These are phyloP conservation scores for Osmerus mordax DNA, from an alignment of 2,113 vertebrate genomes.

Conservation along the genomic window DNA sequence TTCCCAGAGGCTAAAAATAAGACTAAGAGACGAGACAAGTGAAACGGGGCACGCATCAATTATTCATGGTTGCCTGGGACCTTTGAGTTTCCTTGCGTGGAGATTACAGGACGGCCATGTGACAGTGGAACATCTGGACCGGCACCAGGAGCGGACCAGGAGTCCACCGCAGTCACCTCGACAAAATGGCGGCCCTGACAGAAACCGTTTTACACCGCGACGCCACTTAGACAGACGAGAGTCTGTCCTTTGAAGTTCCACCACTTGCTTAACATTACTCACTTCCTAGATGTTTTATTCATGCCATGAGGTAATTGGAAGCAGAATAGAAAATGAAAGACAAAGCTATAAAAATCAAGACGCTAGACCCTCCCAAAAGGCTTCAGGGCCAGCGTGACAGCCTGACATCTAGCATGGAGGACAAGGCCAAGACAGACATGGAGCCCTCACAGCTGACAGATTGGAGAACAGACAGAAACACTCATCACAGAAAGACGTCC, in stretches of 20 bases:
- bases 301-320: background rate
- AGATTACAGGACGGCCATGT: no score
- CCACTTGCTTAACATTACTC: background rate
- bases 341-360: background rate
- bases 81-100: background rate
- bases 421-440: no score
- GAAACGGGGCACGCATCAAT: background rate
- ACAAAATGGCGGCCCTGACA: no score
- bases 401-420: no score
- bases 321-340: background rate
- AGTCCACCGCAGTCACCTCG: no score
- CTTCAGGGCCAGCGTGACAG: no score
- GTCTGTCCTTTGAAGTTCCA: background rate
- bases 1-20: background rate
- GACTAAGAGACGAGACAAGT: background rate
- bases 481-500: background rate
- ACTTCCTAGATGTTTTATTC: background rate
- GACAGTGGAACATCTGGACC: no score
- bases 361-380: no score
- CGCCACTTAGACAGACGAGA: background rate
- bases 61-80: background rate
- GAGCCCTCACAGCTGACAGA: background rate
- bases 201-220: no score
- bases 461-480: background rate
- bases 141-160: no score